Evolutionary conservation across 2,888 invertebrate genomes (phyloP).

Genomic region (Conops quadrifasciatus): DNA sequence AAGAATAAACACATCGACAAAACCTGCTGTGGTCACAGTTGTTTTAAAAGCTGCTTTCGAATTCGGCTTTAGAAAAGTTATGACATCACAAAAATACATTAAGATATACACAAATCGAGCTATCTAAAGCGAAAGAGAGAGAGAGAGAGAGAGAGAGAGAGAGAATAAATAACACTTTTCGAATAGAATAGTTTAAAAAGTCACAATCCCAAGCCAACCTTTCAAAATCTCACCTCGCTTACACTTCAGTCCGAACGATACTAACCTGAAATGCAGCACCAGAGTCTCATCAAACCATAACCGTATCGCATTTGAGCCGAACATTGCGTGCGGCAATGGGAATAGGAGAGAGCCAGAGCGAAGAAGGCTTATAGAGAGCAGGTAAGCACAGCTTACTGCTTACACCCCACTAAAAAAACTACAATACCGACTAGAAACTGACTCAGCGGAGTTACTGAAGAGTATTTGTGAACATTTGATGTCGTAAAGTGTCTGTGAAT

Average conservation of each 20-base stretch:
- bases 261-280: conserved; percentile 39
- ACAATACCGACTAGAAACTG: too few relatives aligned
- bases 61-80: conserved; percentile 14
- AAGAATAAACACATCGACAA: too few relatives aligned
- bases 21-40: conserved; percentile 2
- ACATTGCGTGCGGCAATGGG: conserved; percentile 1
- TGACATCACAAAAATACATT: conserved; percentile 24
- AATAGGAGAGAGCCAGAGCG: conserved; percentile 1
- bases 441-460: too few relatives aligned
- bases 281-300: conserved; percentile 42
- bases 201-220: neutral
- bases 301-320: conserved; percentile 19
- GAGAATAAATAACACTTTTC: too few relatives aligned
- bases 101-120: too few relatives aligned
- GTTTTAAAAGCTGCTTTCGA: conserved; percentile 8
- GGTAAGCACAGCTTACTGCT: too few relatives aligned
- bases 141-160: neutral
- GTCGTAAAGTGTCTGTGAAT: too few relatives aligned
- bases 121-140: neutral
- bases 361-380: conserved; percentile 7
- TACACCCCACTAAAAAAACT: too few relatives aligned
- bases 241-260: conserved; percentile 42
- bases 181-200: neutral
- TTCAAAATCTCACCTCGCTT: conserved; percentile 42
- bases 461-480: too few relatives aligned